Base-by-base conservation (phyloP, 2,113 vertebrate genomes). In the Lipophrys pholis region DNA sequence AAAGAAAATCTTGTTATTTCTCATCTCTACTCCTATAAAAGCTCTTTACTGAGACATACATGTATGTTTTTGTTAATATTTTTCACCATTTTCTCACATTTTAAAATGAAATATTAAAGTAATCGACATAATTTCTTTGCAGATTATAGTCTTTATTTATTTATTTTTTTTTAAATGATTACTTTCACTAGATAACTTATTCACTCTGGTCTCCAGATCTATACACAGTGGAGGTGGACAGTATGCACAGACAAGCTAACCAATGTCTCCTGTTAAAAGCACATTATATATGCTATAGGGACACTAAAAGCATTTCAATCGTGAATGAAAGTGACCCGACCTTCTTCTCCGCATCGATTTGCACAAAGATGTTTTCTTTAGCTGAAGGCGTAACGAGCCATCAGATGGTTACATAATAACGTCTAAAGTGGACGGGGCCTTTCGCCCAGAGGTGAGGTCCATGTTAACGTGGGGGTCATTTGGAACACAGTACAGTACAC, bases 321-420 rank as follows among this genome's bases (percentile, higher is more conserved):
- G n/a, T 62, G 16, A 73, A 6, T 61, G 36, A 55, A 39, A 45
- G 7, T 6, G 52, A 48, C 50, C 38, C 46, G 61, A 68, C 58
- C 45, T 75, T 68, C 15, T 42, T 39, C 50, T 17, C 21, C 21
- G 21, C 64, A 71, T 80, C 64, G 79, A 74, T 45, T 81, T 77
- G 39, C 65, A 49, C 56, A 38, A 54, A 80, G 60, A 77, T 59
- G 62, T 59, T 73, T 15, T 10, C 50, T 58, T 12, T 61, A 10
- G 53, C 78, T 59, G 15, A 38, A 74, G 75, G 62, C 69, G n/a
- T 8, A 48, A 11, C 39, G 3, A 3, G 75, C 82, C 78, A 69
- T 87, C 78, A 73, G 16, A 61, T 1, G 0, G 40, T 85, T 87
- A 11, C 61, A 30, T 80, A 80, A 87, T 42, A 36, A 35, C 11